phyloP scores from a whole-genome alignment of 92 coral and sea anemone species.

The Siderastrea siderea region DNA sequence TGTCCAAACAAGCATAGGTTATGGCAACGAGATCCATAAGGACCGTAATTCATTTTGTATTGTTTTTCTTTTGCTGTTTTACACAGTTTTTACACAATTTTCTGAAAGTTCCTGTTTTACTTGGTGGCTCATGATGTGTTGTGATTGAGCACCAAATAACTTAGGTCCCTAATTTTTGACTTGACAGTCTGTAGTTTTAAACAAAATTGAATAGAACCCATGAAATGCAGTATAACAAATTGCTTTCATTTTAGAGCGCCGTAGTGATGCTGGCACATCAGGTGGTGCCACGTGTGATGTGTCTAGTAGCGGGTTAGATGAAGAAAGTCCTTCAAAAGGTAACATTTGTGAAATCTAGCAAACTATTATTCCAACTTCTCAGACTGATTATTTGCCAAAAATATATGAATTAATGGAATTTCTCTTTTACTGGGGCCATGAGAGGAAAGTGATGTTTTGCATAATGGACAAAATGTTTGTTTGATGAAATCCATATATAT shows the following conservation, averaged over 20 bases:
- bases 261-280: slow-evolving; percentile 61
- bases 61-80: slow-evolving; percentile 56
- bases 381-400: slow-evolving; percentile 46
- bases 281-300: slow-evolving; percentile 60
- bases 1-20: slow-evolving; percentile 37
- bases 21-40: slow-evolving; percentile 48
- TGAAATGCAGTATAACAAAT: slow-evolving; percentile 59
- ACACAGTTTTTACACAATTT: slow-evolving; percentile 44
- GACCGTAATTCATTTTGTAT: slow-evolving; percentile 46
- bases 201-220: slow-evolving; percentile 37
- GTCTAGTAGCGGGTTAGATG: slow-evolving; percentile 60
- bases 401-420: slow-evolving; percentile 35
- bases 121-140: slow-evolving; percentile 55
- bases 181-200: slow-evolving; percentile 55
- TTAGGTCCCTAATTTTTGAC: slow-evolving; percentile 46
- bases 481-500: slow-evolving; percentile 43
- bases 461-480: slow-evolving; percentile 36
- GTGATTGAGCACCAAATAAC: slow-evolving; percentile 64
- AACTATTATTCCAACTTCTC: slow-evolving; percentile 58
- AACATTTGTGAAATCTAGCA: slow-evolving; percentile 58
- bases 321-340: slow-evolving; percentile 66
- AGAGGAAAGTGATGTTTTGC: slow-evolving; percentile 26
- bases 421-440: slow-evolving; percentile 36
- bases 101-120: slow-evolving; percentile 55
- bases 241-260: slow-evolving; percentile 67